A percentile compares a stretch with the other conserved stretches of the same genome.
phyloP scores from a whole-genome alignment of 2,113 vertebrate species.

The Raja brachyura region DNA sequence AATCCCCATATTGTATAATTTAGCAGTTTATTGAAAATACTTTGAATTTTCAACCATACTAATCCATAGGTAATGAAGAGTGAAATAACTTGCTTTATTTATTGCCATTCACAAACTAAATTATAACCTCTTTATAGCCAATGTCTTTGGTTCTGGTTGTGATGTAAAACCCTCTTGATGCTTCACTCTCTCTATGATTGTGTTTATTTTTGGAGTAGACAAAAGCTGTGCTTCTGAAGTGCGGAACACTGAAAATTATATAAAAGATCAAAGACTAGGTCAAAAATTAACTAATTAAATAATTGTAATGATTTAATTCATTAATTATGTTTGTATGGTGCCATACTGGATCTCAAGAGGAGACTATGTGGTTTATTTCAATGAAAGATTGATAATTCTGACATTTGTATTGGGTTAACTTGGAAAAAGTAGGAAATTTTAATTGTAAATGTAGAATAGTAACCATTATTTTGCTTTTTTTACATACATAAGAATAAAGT shows the following conservation, averaged over 20 bases:
- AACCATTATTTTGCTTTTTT: background rate
- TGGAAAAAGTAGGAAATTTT: background rate
- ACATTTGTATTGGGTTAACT: background rate
- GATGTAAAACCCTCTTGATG: background rate
- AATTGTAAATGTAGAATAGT: background rate
- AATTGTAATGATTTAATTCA: no score
- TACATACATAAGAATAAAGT: constrained; percentile 36
- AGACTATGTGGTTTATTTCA: no score
- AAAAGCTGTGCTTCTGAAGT: no score
- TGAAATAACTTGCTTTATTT: background rate
- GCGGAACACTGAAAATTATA: no score
- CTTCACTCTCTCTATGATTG: background rate
- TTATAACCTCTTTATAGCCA: background rate
- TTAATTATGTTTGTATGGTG: no score
- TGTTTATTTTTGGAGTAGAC: background rate
- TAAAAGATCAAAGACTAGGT: no score
- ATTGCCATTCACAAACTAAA: background rate
- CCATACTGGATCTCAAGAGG: no score
- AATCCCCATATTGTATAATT: background rate
- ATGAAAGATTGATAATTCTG: background rate
- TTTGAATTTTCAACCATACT: background rate
- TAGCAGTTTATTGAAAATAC: background rate
- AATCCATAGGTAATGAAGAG: background rate
- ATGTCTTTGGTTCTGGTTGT: background rate
- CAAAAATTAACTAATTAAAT: no score